phyloP scores from a whole-genome alignment of 2,888 invertebrate genomes.

The Ornithoptera priamus region DNA sequence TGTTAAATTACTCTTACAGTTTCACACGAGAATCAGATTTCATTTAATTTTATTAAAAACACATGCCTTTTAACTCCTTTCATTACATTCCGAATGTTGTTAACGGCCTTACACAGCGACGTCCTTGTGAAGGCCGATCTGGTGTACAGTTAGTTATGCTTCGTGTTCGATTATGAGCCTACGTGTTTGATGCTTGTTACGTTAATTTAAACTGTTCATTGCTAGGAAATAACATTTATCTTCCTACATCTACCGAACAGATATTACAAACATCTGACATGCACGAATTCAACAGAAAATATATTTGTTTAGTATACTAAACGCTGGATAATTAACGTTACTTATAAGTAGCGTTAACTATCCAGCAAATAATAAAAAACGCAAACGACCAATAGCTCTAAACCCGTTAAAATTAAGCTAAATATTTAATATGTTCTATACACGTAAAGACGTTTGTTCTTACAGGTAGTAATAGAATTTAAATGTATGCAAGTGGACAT shows the following conservation, averaged over 20 bases:
- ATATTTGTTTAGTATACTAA: constrained; percentile 32
- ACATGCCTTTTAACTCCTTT: background rate
- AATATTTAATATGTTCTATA: background rate
- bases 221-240: constrained; percentile 75
- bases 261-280: constrained; percentile 66
- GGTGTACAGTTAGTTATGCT: constrained; percentile 50
- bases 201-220: constrained; percentile 57
- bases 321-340: no score
- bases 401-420: background rate
- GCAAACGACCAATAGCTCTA: background rate
- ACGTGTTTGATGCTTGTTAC: constrained; percentile 60
- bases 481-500: background rate
- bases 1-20: background rate
- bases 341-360: constrained; percentile 13
- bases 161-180: constrained; percentile 49
- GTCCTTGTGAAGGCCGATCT: constrained; percentile 73
- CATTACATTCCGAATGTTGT: constrained; percentile 43
- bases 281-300: constrained; percentile 57
- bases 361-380: constrained; percentile 8
- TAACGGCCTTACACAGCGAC: constrained; percentile 49
- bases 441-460: background rate
- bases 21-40: background rate
- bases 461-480: background rate
- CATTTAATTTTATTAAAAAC: background rate
- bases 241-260: constrained; percentile 67